Percentiles rank a stretch among this genome's conserved stretches.
Evolutionary conservation across 2,888 invertebrate species (phyloP).

Genomic region (Leucoma salicis): DNA sequence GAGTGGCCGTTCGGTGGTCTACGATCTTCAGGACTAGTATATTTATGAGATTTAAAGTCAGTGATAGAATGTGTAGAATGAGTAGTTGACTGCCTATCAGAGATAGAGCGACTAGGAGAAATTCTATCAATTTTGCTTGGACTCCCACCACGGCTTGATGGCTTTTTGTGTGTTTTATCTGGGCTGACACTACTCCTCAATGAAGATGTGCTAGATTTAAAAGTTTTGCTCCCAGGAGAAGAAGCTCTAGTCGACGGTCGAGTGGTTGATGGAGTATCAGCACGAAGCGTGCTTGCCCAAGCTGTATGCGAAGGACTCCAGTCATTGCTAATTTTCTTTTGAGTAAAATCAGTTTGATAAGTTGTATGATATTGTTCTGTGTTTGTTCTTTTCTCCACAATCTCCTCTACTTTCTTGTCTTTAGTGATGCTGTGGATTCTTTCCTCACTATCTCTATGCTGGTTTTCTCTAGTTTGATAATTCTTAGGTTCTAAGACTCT

Average conservation of each 20-base stretch:
- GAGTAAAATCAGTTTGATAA: conserved; percentile 81
- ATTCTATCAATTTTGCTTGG: conserved; percentile 50
- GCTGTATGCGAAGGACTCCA: conserved; percentile 88
- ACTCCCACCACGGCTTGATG: conserved; percentile 62
- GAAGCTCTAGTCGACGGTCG: conserved; percentile 77
- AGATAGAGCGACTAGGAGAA: conserved; percentile 55
- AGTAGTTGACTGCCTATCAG: conserved; percentile 53
- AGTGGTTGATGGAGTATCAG: conserved; percentile 83
- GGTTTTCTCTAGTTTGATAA: background rate
- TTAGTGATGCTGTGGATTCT: conserved; percentile 39
- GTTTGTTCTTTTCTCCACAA: conserved; percentile 51
- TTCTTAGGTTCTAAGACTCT: background rate
- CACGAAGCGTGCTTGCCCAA: conserved; percentile 87
- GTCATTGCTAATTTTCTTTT: conserved; percentile 83
- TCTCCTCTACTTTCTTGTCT: conserved; percentile 50
- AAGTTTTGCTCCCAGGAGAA: conserved; percentile 78
- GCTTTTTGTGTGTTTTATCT: conserved; percentile 60
- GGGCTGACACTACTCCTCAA: conserved; percentile 79
- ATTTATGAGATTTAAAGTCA: conserved; percentile 49
- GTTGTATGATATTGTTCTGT: conserved; percentile 83
- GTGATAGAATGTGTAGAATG: conserved; percentile 50
- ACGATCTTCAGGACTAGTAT: conserved; percentile 47
- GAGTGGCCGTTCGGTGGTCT: conserved; percentile 48
- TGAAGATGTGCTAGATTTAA: conserved; percentile 77
- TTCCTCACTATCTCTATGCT: conserved; percentile 42